These are phyloP conservation scores for Amblyteles armatorius DNA, from an alignment of 2,888 invertebrate genomes.

Conservation along the genomic window DNA sequence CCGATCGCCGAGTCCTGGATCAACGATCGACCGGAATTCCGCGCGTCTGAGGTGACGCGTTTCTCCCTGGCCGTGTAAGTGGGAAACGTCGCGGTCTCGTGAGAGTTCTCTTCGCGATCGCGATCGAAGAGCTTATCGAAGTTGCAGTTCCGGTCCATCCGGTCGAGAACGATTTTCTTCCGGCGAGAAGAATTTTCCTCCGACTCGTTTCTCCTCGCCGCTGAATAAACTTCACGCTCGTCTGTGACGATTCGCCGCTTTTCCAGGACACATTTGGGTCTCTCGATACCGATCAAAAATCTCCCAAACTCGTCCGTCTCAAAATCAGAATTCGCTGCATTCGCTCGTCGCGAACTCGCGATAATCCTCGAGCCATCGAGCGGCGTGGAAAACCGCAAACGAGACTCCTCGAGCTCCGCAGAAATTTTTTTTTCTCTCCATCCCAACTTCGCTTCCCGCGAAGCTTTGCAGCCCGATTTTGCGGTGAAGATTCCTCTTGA, in stretches of 20 bases:
- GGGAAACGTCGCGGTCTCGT: slow-evolving; percentile 30
- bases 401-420: slow-evolving; percentile 16
- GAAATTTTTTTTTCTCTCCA: background rate
- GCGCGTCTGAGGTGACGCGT: background rate
- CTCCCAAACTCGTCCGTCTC: slow-evolving; percentile 45
- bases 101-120: slow-evolving; percentile 23
- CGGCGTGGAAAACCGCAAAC: slow-evolving; percentile 67
- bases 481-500: background rate
- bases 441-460: background rate
- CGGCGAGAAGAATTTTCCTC: background rate
- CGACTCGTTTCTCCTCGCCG: slow-evolving; percentile 12
- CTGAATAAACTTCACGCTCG: background rate
- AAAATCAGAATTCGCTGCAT: slow-evolving; percentile 9
- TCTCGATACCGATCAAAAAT: slow-evolving; percentile 54
- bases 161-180: slow-evolving; percentile 36
- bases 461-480: background rate
- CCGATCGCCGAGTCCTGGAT: slow-evolving; percentile 37
- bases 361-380: slow-evolving; percentile 52
- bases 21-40: slow-evolving; percentile 24
- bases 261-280: background rate
- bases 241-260: background rate
- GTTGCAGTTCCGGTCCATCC: slow-evolving; percentile 48
- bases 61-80: slow-evolving; percentile 19
- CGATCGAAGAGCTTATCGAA: slow-evolving; percentile 27
- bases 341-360: slow-evolving; percentile 2